Percentiles rank a stretch among this genome's conserved stretches.
phyloP scores from a whole-genome alignment of 1,140 invertebrate genomes.

The Arion vulgaris region DNA sequence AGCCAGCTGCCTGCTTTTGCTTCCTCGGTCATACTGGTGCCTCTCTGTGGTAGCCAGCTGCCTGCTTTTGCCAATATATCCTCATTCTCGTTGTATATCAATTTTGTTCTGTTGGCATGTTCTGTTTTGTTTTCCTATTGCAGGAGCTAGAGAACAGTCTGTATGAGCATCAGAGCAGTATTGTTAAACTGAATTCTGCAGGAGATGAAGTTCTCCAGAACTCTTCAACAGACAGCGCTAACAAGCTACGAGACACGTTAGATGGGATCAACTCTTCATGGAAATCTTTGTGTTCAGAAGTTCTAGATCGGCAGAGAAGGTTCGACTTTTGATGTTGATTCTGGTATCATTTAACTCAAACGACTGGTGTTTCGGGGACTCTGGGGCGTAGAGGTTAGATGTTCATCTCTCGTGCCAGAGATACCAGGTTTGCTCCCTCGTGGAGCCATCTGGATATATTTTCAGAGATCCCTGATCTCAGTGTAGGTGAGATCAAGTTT shows the following conservation, averaged over 20 bases:
- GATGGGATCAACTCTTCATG: constrained; percentile 78
- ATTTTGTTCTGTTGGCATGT: neutral
- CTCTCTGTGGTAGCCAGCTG: too few species aligned
- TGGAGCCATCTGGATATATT: too few species aligned
- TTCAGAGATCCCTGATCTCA: too few species aligned
- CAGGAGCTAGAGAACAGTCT: constrained; percentile 68
- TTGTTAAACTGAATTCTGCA: constrained; percentile 63
- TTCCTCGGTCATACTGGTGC: too few species aligned
- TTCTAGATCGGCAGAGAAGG: constrained; percentile 50
- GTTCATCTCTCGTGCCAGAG: too few species aligned
- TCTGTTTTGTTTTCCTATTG: constrained; percentile 9
- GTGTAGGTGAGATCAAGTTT: too few species aligned
- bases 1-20: too few species aligned
- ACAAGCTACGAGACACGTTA: constrained; percentile 77
- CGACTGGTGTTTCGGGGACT: too few species aligned
- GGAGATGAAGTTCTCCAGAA: constrained; percentile 68
- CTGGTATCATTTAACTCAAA: too few species aligned
- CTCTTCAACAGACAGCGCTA: constrained; percentile 74
- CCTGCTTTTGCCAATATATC: neutral
- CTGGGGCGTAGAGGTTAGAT: too few species aligned
- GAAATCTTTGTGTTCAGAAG: constrained; percentile 74
- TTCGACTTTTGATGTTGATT: neutral
- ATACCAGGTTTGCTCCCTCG: too few species aligned
- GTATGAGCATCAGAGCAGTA: constrained; percentile 57
- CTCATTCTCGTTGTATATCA: neutral